Evolutionary conservation across 2,113 vertebrate species (phyloP).

Genomic region (Eulemur macaco): DNA sequence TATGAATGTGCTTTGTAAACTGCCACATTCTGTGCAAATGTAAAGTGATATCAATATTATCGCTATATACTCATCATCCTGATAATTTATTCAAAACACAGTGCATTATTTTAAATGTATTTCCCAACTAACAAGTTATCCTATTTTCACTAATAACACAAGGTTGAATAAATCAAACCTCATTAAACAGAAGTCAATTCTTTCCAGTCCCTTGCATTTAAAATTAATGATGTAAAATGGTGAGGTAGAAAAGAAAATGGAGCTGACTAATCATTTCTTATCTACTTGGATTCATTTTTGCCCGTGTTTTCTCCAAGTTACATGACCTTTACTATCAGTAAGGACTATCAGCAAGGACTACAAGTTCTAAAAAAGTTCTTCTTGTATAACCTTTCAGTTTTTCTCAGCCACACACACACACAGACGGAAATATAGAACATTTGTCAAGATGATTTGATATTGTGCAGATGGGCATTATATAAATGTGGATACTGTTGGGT

Average conservation of each 20-base stretch:
- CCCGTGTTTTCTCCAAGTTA: neutral
- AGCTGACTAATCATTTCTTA: slow-evolving; percentile 58
- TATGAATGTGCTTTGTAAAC: slow-evolving; percentile 32
- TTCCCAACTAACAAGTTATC: slow-evolving; percentile 46
- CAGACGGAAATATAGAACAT: slow-evolving; percentile 8
- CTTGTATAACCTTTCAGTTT: slow-evolving; percentile 3
- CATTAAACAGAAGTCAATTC: slow-evolving; percentile 51
- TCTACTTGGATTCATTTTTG: slow-evolving; percentile 30
- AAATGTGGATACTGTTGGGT: slow-evolving; percentile 45
- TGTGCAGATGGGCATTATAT: slow-evolving; percentile 47
- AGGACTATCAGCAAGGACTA: neutral
- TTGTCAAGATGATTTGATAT: slow-evolving; percentile 58
- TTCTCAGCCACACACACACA: neutral
- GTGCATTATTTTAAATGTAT: slow-evolving; percentile 52
- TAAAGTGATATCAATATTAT: slow-evolving; percentile 57
- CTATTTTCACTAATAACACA: slow-evolving; percentile 63
- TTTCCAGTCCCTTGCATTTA: slow-evolving; percentile 42
- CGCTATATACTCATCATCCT: slow-evolving; percentile 2
- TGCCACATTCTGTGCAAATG: neutral
- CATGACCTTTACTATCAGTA: neutral
- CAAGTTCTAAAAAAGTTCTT: slow-evolving; percentile 25
- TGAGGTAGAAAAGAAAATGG: slow-evolving; percentile 1
- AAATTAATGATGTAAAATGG: slow-evolving; percentile 64
- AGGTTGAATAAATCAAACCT: slow-evolving; percentile 66
- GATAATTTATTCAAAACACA: slow-evolving; percentile 61